Evolutionary conservation across 2,888 invertebrate genomes (phyloP).

Genomic region (Campoletis raptor): DNA sequence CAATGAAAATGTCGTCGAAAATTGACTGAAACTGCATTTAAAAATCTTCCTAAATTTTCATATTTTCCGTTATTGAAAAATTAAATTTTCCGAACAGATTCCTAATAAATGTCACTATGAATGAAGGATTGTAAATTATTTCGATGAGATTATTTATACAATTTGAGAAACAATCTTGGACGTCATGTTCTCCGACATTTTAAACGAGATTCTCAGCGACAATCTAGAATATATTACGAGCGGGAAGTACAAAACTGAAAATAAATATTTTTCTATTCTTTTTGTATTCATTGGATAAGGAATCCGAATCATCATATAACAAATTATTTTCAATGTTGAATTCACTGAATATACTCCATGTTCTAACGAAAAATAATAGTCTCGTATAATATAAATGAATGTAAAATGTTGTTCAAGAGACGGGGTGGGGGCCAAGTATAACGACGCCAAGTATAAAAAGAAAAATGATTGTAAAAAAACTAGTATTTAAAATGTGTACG

Average conservation of each 20-base stretch:
- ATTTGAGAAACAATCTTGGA: neutral
- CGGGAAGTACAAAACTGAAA: neutral
- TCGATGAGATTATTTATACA: too few species aligned
- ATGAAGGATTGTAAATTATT: too few species aligned
- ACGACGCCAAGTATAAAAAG: too few species aligned
- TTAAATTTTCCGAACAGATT: neutral
- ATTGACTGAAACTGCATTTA: neutral
- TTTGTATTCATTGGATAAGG: neutral
- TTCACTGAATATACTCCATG: neutral
- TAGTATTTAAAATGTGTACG: neutral
- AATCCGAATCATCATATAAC: too few species aligned
- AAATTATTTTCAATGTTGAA: neutral
- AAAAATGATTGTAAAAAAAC: neutral
- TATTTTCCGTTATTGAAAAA: neutral
- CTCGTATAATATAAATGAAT: too few species aligned
- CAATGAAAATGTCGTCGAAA: neutral
- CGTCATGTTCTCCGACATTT: neutral
- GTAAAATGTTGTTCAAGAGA: too few species aligned
- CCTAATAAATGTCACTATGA: neutral
- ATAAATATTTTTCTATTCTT: neutral
- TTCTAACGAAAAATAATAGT: too few species aligned
- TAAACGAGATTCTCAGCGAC: neutral
- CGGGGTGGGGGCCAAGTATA: too few species aligned
- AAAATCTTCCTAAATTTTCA: neutral
- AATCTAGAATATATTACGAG: neutral